Evolutionary conservation across 2,113 vertebrate species (phyloP), one percentile per base, ranked within the genome.

Genomic region (Aspidoscelis tigris): DNA sequence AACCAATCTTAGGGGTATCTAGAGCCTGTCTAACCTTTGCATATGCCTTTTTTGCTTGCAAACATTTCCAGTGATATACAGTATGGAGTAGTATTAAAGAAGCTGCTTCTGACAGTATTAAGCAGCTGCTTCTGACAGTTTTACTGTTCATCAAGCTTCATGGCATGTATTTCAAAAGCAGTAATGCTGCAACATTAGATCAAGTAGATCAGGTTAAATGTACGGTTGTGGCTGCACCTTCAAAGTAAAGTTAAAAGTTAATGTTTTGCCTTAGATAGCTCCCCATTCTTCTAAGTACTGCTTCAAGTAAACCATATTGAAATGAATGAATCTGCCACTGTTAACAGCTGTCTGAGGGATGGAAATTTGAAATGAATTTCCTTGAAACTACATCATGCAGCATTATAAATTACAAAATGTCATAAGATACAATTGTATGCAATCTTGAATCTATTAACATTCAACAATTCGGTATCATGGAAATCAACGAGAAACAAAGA

Each of bases 321-420:
- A 75, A 12, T 75, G 43, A 75, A 53, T 14, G 7, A 55, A 76
- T 53, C 24, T 55, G 55, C n/a, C 10, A 39, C 75, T n/a, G 33
- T 10, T 58, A 61, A n/a, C 53, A 76, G 53, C 14, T 8, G 26
- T 53, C 8, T 76, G n/a, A 33, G 7, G n/a, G 50, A 18, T 76
- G 18, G 4, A 43, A 72, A 20, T 41, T 33, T 76, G n/a, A 76
- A 58, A n/a, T 76, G 53, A 76, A 76, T 76, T 76, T 76, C 75
- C 75, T 39, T 58, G n/a, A 33, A 58, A 18, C 50, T 33, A 9
- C 14, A 11, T 8, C 7, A 16, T 55, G 12, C 6, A 33, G 5
- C 14, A 74, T 50, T 47, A 47, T 5, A 41, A 50, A 10, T 69
- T 9, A 69, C 66, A 71, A 41, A 26, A 39, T 71, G 12, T 12